A percentile compares a stretch with the other conserved stretches of the same genome.
phyloP scores from a whole-genome alignment of 2,888 invertebrate genomes.

The Ormia ochracea region DNA sequence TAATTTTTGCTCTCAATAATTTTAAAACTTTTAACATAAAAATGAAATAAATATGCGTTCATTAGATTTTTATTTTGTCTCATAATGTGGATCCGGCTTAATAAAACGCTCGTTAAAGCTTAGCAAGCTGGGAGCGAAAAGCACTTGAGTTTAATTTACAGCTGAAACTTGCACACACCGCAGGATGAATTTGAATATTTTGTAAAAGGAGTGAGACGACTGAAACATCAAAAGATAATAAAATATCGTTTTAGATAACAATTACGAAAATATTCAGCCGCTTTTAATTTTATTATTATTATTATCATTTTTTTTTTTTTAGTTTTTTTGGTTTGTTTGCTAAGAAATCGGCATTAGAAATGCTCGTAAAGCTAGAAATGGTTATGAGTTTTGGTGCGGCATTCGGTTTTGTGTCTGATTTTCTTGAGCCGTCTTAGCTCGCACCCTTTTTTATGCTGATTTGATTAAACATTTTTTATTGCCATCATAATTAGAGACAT shows the following conservation, averaged over 20 bases:
- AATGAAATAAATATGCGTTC: constrained; percentile 28
- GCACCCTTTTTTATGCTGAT: constrained; percentile 39
- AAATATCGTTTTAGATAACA: constrained; percentile 19
- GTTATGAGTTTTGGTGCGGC: constrained; percentile 17
- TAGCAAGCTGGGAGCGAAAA: neutral
- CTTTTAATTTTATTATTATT: constrained; percentile 9
- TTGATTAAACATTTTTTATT: constrained; percentile 37
- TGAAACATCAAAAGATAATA: neutral
- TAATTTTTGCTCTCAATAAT: neutral
- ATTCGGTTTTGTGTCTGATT: constrained; percentile 4
- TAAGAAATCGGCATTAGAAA: constrained; percentile 53
- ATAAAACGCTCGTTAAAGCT: constrained; percentile 55
- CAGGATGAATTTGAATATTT: neutral
- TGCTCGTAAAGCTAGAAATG: constrained; percentile 51
- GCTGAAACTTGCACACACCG: neutral
- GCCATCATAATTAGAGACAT: constrained; percentile 20
- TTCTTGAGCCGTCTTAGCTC: constrained; percentile 13
- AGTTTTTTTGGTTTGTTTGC: neutral
- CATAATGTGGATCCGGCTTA: constrained; percentile 44
- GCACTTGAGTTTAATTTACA: constrained; percentile 49
- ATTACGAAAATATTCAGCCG: constrained; percentile 21
- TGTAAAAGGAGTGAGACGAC: neutral
- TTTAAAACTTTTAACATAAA: constrained; percentile 43
- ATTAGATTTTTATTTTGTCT: constrained; percentile 26
- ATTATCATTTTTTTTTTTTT: too few species aligned